These are phyloP conservation scores for Punctoribates punctum DNA, from an alignment of 2,888 invertebrate genomes.

Conservation along the genomic window DNA sequence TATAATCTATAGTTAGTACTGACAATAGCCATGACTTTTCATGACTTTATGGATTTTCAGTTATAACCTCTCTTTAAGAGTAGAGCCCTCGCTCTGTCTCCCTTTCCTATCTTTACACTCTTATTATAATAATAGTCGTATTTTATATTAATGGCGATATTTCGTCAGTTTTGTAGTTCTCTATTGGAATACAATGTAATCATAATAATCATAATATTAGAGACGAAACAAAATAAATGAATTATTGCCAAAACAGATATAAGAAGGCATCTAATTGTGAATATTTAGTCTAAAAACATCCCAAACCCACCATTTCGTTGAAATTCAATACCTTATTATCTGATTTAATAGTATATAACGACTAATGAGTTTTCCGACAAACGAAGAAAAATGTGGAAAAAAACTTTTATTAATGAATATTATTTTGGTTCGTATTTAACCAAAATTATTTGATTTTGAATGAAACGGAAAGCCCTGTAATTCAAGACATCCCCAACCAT, in stretches of 20 bases:
- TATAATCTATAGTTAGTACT: not conserved
- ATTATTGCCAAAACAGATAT: not conserved
- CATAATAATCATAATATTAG: slow-evolving; percentile 11
- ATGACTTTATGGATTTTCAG: slow-evolving; percentile 4
- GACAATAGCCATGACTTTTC: not conserved
- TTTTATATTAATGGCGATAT: slow-evolving; percentile 33
- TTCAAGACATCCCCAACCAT: not conserved
- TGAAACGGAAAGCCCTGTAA: no score
- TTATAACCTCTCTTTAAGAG: not conserved
- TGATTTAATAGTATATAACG: not conserved
- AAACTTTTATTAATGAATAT: no score
- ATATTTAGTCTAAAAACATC: not conserved
- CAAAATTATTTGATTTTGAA: no score
- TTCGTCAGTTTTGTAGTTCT: slow-evolving; percentile 25
- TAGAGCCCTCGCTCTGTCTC: not conserved
- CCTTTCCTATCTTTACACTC: not conserved
- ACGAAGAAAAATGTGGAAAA: no score
- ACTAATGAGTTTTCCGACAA: no score
- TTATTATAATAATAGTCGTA: slow-evolving; percentile 32
- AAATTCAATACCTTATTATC: not conserved
- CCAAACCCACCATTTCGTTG: not conserved
- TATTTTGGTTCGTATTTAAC: no score
- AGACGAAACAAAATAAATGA: not conserved
- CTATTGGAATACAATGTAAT: slow-evolving; percentile 20
- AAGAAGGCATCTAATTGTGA: slow-evolving; percentile 2